phyloP scores from a whole-genome alignment of 2,797 vertebrate species.

The Leucoraja ocellata region DNA sequence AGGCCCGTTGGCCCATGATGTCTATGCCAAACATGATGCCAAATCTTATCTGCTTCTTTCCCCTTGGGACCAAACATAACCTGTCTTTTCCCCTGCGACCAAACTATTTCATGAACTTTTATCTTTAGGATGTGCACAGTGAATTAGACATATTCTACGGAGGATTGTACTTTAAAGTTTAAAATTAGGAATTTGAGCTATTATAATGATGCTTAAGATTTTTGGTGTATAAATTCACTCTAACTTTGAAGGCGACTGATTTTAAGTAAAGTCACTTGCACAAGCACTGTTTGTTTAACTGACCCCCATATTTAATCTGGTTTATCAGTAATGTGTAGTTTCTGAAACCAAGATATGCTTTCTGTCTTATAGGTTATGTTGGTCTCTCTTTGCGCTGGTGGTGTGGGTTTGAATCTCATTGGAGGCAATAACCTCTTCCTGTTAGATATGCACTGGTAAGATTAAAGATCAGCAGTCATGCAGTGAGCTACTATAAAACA shows the following conservation, averaged over 20 bases:
- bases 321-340: not conserved
- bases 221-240: not conserved
- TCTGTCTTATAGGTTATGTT: constrained; percentile 72
- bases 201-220: not conserved
- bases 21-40: too few relatives aligned
- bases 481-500: constrained; percentile 5
- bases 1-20: too few relatives aligned
- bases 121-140: not conserved
- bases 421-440: constrained; percentile 96
- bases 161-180: not conserved
- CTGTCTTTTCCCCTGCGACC: not conserved
- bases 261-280: not conserved
- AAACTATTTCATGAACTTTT: not conserved
- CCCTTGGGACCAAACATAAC: too few relatives aligned
- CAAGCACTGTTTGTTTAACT: not conserved
- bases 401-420: constrained; percentile 81
- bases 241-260: not conserved
- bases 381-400: constrained; percentile 86
- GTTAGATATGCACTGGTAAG: constrained; percentile 96
- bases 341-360: not conserved
- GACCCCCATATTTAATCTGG: not conserved
- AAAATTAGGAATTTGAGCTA: not conserved
- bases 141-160: not conserved
- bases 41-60: too few relatives aligned
- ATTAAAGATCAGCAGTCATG: not conserved